Conservation (phyloP, 2,888 invertebrate genomes). For the Ptychoptera albimana region DNA sequence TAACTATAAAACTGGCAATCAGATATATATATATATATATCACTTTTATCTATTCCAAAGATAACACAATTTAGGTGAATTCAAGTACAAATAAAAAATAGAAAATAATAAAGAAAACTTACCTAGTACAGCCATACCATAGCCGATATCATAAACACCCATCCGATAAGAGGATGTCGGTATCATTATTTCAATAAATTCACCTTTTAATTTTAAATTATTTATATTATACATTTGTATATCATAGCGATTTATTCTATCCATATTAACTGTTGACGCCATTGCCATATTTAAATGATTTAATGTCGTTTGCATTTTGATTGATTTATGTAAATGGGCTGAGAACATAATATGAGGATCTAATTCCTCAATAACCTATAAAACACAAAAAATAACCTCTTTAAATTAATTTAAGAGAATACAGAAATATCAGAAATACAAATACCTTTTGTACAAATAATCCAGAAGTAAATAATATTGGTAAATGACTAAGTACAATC, state of each 20-base stretch:
- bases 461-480: constrained; percentile 33
- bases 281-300: background rate
- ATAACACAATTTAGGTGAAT: background rate
- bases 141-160: constrained; percentile 78
- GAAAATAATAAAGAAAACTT: constrained; percentile 14
- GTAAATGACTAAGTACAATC: constrained; percentile 60
- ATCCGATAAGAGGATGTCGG: constrained; percentile 95
- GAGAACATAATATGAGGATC: constrained; percentile 53
- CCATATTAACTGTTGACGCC: no score
- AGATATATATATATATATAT: no score
- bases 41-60: no score
- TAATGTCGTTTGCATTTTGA: background rate
- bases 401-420: constrained; percentile 8
- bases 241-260: no score
- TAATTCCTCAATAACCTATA: constrained; percentile 42
- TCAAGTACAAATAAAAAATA: background rate
- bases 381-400: no score
- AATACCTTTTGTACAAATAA: constrained; percentile 31
- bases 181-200: constrained; percentile 56
- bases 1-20: no score
- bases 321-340: constrained; percentile 45
- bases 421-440: background rate
- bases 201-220: background rate
- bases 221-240: background rate
- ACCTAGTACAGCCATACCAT: constrained; percentile 70